These are phyloP conservation scores for Ariopsis seemanni DNA, from an alignment of 2,113 vertebrate species.

Conservation along the genomic window DNA sequence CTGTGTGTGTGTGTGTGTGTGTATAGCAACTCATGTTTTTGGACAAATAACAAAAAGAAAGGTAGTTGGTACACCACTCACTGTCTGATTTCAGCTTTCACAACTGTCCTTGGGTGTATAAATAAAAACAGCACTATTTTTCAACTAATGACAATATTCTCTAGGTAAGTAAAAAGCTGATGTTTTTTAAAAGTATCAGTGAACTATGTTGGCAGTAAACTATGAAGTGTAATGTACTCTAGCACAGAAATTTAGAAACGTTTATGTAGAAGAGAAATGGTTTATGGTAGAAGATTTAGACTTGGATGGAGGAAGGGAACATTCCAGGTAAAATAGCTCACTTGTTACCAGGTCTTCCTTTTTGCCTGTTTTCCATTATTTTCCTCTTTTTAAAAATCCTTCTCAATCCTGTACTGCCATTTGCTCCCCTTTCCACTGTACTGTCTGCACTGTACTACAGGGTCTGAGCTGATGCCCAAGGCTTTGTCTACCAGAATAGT, in stretches of 20 bases:
- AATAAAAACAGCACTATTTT: not conserved
- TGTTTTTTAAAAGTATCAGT: not conserved
- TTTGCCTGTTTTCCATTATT: not conserved
- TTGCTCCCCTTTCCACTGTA: constrained; percentile 58
- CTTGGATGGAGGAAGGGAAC: not conserved
- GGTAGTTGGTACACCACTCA: not conserved
- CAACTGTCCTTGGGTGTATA: not conserved
- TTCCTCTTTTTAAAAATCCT: not conserved
- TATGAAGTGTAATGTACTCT: not conserved
- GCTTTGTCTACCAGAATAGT: constrained; percentile 98
- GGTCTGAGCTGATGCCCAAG: constrained; percentile 99
- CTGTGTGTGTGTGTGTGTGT: no score
- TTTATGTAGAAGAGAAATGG: not conserved
- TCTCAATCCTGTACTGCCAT: not conserved
- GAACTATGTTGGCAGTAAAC: not conserved
- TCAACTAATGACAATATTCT: not conserved
- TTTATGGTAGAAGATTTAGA: not conserved
- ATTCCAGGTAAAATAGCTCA: not conserved
- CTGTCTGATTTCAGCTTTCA: not conserved
- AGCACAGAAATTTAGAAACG: not conserved
- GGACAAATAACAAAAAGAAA: not conserved
- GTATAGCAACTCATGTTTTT: not conserved
- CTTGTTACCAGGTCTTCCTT: not conserved
- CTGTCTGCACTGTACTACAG: constrained; percentile 74
- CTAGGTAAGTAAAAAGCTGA: not conserved